Evolutionary conservation across 2,113 vertebrate species (phyloP).

Genomic region (Paraplagusia blochii): DNA sequence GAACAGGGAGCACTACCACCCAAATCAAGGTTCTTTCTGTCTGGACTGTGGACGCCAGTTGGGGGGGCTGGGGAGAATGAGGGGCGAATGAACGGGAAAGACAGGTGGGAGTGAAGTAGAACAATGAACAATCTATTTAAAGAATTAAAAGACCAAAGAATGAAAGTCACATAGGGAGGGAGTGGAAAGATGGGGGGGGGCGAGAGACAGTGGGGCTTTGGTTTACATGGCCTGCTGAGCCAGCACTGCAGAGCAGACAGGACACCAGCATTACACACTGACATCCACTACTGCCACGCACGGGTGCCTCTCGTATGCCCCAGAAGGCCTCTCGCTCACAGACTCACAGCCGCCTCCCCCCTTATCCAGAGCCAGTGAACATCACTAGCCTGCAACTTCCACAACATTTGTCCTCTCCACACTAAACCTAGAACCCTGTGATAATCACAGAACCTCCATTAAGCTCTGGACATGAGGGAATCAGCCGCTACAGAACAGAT

Average conservation of each 20-base stretch:
- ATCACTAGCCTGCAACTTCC: slow-evolving; percentile 56
- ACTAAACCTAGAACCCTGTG: slow-evolving; percentile 60
- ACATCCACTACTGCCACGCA: slow-evolving; percentile 66
- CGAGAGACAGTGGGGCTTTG: slow-evolving; percentile 30
- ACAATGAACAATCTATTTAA: slow-evolving; percentile 29
- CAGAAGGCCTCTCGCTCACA: slow-evolving; percentile 48
- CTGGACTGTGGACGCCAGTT: slow-evolving; percentile 53
- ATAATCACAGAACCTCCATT: slow-evolving; percentile 64
- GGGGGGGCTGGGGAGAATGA: slow-evolving; percentile 8
- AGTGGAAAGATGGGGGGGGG: slow-evolving; percentile 21
- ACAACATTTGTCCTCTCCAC: slow-evolving; percentile 60
- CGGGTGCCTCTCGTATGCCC: slow-evolving; percentile 58
- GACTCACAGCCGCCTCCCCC: slow-evolving; percentile 40
- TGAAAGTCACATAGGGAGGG: slow-evolving; percentile 23
- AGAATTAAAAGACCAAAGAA: slow-evolving; percentile 47
- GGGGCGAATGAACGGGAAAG: slow-evolving; percentile 26
- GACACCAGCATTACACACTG: slow-evolving; percentile 60
- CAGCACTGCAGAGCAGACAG: slow-evolving; percentile 58
- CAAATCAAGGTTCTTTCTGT: slow-evolving; percentile 73
- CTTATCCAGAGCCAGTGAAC: slow-evolving; percentile 47
- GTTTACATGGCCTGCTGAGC: slow-evolving; percentile 70
- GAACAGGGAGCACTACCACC: slow-evolving; percentile 76
- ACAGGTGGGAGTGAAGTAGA: slow-evolving; percentile 25
- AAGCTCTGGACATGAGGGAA: slow-evolving; percentile 39
- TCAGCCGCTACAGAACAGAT: slow-evolving; percentile 29